These are phyloP conservation scores for Bombus polaris DNA, from an alignment of 1,140 invertebrate species.

Conservation along the genomic window DNA sequence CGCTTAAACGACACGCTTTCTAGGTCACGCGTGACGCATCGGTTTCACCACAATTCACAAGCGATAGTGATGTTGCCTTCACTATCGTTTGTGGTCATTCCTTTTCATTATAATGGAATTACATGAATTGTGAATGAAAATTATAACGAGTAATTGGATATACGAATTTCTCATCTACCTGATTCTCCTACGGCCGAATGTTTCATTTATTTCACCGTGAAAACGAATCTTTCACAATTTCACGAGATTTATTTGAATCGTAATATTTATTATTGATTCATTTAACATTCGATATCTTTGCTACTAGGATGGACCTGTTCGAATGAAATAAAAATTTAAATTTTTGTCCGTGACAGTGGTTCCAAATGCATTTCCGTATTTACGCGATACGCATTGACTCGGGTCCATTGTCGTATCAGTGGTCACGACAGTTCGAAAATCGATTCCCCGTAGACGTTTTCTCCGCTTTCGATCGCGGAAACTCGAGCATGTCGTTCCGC, in stretches of 20 bases:
- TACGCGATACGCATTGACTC: not conserved
- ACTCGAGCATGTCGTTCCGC: not conserved
- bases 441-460: slow-evolving; percentile 27
- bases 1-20: slow-evolving; percentile 4
- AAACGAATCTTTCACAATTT: no score
- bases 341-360: not conserved
- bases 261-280: no score
- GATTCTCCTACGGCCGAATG: no score
- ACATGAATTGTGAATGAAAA: no score
- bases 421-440: slow-evolving; percentile 35
- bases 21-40: not conserved
- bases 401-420: slow-evolving; percentile 12
- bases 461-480: slow-evolving; percentile 2
- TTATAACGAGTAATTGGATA: no score
- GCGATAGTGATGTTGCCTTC: not conserved
- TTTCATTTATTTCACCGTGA: no score
- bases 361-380: not conserved
- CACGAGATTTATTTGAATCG: no score
- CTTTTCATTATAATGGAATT: no score
- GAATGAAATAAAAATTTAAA: not conserved
- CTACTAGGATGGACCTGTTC: not conserved
- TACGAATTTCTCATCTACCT: no score
- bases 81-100: not conserved
- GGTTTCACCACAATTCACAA: slow-evolving; percentile 16
- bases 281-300: no score